Base-by-base conservation (phyloP, 2,888 invertebrate species). In the Sylvicola cinctus region DNA sequence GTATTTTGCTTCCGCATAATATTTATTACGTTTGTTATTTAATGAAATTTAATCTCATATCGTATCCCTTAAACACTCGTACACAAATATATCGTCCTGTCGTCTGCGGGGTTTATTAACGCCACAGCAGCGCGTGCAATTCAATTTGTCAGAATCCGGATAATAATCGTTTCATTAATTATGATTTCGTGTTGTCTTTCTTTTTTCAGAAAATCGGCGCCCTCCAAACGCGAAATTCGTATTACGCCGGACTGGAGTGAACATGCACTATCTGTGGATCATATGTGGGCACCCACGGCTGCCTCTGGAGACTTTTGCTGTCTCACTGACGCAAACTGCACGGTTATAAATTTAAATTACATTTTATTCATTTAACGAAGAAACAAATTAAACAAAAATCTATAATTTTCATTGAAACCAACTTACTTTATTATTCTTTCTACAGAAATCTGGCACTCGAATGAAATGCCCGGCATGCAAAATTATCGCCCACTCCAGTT, bases 381-480 rank as follows among this genome's bases (percentile, higher is more conserved):
- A 25, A 25, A 11, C 25, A 25, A 8, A 8, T 25, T 7, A 11
- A 25, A 25, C 7, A 25, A 7, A 25, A 25, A 8, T 25, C 11
- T 7, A 25, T 25, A 25, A 8, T 25, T 25, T 25, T 25, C 25
- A 11, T 8, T 11, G 25, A 25, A 25, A 25, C 8, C 7, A 25
- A 25, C 7, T 25, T 25, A 16, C 20, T 11, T 28, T 28, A 10
- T 28, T 28, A 10, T n/a, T n/a, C n/a, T n/a, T n/a, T n/a, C n/a
- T n/a, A 34, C 69, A 93, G 91, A 90, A 84, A 70, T 81, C 80
- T 52, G 91, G 91, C 28, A 69, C 78, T 34, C 74, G 91, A 37
- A 73, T 88, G 70, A 90, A 88, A 57, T 93, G 93, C 57, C 77
- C 88, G 8, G 83, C 85, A 25, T 93, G 93, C 62, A 85, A 88